phyloP scores from a whole-genome alignment of 2,888 invertebrate species.

The Stenolophus ochropezus region DNA sequence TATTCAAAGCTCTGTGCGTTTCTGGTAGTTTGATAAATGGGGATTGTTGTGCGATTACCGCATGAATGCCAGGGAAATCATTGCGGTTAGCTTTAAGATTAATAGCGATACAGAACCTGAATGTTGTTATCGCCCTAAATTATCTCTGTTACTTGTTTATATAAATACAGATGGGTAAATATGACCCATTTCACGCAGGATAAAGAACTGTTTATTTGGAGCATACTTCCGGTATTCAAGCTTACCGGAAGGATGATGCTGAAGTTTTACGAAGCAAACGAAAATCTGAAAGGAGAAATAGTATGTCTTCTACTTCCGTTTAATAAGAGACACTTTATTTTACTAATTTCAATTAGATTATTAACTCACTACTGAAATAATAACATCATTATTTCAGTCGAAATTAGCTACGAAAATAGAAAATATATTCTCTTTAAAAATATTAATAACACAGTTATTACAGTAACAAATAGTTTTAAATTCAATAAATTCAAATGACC shows the following conservation, averaged over 20 bases:
- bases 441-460: too few relatives aligned
- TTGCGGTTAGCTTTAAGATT: constrained; percentile 16
- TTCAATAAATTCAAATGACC: too few relatives aligned
- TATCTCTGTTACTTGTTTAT: background rate
- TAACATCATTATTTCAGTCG: too few relatives aligned
- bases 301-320: too few relatives aligned
- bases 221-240: background rate
- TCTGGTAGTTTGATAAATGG: constrained; percentile 13
- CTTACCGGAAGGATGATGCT: background rate
- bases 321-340: too few relatives aligned
- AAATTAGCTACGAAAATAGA: too few relatives aligned
- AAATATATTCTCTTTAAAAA: too few relatives aligned
- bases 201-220: background rate
- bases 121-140: constrained; percentile 12
- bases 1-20: background rate
- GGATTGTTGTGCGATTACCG: constrained; percentile 19
- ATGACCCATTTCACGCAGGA: constrained; percentile 19
- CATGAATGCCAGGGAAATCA: constrained; percentile 9
- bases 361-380: too few relatives aligned
- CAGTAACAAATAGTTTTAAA: too few relatives aligned
- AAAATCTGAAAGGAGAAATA: too few relatives aligned
- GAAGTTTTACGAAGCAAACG: too few relatives aligned
- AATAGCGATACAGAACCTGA: constrained; percentile 2
- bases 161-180: background rate
- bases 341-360: too few relatives aligned